Conservation (phyloP, 2,797 vertebrate species). For the Malacoraja senta region DNA sequence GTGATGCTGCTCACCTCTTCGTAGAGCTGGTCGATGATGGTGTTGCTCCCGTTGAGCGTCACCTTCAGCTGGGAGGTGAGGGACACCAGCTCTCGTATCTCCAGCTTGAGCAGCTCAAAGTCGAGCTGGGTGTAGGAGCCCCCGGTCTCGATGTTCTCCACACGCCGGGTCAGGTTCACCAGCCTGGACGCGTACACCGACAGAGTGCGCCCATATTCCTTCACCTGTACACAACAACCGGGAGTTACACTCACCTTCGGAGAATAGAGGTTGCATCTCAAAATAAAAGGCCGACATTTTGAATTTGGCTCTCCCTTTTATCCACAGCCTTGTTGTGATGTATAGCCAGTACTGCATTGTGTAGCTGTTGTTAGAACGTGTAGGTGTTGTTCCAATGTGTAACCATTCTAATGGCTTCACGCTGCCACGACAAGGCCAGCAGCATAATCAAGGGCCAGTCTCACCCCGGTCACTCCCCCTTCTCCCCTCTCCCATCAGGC, state of each 20-base stretch:
- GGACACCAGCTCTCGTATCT: constrained; percentile 13
- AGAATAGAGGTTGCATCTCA: neutral
- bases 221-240: neutral
- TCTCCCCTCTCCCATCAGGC: no score
- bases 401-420: no score
- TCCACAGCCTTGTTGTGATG: no score
- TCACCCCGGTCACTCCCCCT: no score
- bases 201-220: neutral
- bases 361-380: no score
- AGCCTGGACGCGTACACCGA: neutral
- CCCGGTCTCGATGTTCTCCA: neutral
- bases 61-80: neutral
- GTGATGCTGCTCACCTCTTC: neutral
- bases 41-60: neutral
- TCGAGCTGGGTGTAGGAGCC: constrained; percentile 21
- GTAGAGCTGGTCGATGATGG: neutral
- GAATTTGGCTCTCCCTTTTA: no score
- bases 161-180: neutral
- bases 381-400: no score
- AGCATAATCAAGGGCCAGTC: no score
- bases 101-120: neutral
- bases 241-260: neutral
- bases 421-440: no score
- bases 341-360: no score
- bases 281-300: no score